phyloP scores from a whole-genome alignment of 2,888 invertebrate species.

The Uropetala carovei region DNA sequence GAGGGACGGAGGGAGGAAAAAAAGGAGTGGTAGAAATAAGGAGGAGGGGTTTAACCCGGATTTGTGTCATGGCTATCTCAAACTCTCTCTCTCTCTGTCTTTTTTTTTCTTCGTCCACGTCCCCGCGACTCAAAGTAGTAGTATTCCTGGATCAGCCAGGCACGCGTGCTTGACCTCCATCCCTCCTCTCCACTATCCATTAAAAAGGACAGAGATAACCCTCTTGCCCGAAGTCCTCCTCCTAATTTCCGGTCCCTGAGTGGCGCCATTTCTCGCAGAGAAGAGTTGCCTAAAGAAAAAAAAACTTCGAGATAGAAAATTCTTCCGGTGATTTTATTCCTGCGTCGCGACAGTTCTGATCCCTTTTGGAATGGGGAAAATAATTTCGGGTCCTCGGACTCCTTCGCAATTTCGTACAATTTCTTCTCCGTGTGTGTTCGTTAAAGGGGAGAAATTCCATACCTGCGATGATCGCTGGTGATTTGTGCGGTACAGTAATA shows the following conservation, averaged over 20 bases:
- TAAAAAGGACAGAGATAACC: background rate
- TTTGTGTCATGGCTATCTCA: background rate
- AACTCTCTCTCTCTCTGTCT: background rate
- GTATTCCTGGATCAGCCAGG: background rate
- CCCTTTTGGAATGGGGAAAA: no score
- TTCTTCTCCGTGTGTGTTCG: no score
- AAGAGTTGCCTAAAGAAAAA: background rate
- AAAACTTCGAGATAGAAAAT: background rate
- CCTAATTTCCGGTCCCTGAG: constrained; percentile 8
- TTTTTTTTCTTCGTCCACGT: no score
- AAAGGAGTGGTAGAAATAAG: no score
- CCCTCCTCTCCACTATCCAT: background rate
- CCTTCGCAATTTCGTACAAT: no score
- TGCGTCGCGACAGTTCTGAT: background rate
- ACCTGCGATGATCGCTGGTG: no score
- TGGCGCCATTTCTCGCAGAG: background rate
- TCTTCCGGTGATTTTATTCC: background rate
- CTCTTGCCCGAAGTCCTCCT: background rate
- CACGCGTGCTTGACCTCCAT: background rate
- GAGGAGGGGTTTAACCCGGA: no score
- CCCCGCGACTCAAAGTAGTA: background rate
- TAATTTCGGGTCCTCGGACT: no score
- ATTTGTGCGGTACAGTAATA: no score
- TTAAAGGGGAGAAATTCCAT: no score
- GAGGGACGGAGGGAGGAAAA: no score